Conservation (phyloP, 2,888 invertebrate species). For the Phaonia tiefii region DNA sequence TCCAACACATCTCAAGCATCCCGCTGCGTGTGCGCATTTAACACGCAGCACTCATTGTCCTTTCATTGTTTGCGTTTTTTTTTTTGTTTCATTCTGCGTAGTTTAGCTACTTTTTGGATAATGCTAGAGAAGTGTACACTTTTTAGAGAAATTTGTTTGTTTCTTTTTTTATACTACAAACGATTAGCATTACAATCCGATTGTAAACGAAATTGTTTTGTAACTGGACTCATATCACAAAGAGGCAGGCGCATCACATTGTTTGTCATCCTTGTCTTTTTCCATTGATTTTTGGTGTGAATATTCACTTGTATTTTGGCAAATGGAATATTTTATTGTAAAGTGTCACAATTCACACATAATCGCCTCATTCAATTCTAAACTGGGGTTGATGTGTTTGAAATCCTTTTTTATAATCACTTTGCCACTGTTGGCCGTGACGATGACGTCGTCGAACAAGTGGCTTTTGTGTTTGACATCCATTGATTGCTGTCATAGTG, state of each 20-base stretch:
- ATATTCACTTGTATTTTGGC: too few relatives aligned
- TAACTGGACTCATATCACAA: conserved; percentile 54
- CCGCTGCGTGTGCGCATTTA: conserved; percentile 73
- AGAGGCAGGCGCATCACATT: neutral
- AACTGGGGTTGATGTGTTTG: conserved; percentile 53
- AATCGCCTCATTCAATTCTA: conserved; percentile 25
- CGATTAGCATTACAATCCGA: conserved; percentile 78
- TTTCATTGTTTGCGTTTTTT: conserved; percentile 44
- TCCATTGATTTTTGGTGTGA: too few relatives aligned
- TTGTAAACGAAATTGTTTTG: conserved; percentile 75
- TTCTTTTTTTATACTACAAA: conserved; percentile 60
- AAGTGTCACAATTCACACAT: conserved; percentile 65
- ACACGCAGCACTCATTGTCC: conserved; percentile 64
- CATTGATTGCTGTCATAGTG: conserved; percentile 63
- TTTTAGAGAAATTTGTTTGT: conserved; percentile 55
- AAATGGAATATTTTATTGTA: conserved; percentile 61
- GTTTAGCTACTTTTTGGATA: conserved; percentile 65
- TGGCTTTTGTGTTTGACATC: conserved; percentile 64
- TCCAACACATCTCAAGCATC: conserved; percentile 66
- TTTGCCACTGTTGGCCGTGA: conserved; percentile 24
- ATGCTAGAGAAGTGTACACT: conserved; percentile 32
- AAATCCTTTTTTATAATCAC: conserved; percentile 53
- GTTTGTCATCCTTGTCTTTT: too few relatives aligned
- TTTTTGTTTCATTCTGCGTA: too few relatives aligned
- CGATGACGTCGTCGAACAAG: conserved; percentile 63